Conservation (phyloP, 2,113 vertebrate species). For the Tinamus guttatus region DNA sequence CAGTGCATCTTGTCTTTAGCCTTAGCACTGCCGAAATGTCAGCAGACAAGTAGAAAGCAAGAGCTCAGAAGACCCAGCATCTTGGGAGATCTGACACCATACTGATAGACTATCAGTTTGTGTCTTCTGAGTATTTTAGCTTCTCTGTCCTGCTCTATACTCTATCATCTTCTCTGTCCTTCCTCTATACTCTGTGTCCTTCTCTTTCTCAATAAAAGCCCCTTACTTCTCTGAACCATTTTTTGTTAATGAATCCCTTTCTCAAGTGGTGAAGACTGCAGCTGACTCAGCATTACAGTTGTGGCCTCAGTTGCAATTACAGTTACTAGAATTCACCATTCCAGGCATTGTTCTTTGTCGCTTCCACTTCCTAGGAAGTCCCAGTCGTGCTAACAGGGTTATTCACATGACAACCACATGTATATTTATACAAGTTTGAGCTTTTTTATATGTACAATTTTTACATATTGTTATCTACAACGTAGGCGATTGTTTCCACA, state of each 20-base stretch:
- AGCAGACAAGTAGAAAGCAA: background rate
- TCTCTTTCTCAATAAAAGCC: background rate
- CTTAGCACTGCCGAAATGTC: background rate
- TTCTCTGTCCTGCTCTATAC: background rate
- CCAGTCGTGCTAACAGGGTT: background rate
- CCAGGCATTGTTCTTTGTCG: background rate
- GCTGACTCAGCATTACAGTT: background rate
- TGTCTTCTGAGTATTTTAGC: background rate
- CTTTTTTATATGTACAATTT: background rate
- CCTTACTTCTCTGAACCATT: background rate
- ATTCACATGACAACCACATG: background rate
- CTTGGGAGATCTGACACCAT: background rate
- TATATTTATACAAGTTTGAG: background rate
- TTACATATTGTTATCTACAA: background rate
- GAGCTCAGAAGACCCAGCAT: background rate
- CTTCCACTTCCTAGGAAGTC: background rate
- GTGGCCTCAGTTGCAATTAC: background rate
- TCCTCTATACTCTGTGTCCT: background rate
- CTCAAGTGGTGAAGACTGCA: background rate
- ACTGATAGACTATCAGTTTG: background rate
- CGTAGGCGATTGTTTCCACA: background rate
- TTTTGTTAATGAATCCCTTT: background rate
- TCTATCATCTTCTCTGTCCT: no score
- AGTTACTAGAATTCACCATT: background rate
- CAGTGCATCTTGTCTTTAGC: background rate